These are phyloP conservation scores for Saccostrea cuccullata DNA, from an alignment of 1,140 invertebrate species.

Conservation along the genomic window DNA sequence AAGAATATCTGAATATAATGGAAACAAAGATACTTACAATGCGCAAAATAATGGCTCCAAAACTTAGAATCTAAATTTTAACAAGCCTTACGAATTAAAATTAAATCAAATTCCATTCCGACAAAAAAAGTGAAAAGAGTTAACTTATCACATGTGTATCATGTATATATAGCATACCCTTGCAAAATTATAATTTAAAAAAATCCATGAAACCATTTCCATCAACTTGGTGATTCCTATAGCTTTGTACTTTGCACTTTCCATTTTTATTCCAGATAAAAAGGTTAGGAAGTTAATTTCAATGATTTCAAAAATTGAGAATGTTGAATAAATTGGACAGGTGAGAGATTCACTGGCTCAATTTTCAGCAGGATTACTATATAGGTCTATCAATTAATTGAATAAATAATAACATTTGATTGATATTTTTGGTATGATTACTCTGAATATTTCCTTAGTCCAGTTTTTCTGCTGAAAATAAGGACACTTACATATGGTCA, in stretches of 20 bases:
- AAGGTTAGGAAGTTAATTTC: not conserved
- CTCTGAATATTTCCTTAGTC: not conserved
- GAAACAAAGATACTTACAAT: not conserved
- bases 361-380: not conserved
- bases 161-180: not conserved
- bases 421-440: not conserved
- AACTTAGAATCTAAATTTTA: not conserved
- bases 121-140: not conserved
- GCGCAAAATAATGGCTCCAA: not conserved
- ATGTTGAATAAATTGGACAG: not conserved
- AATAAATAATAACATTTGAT: not conserved
- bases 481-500: not conserved
- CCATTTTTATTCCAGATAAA: not conserved
- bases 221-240: not conserved
- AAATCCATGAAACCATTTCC: not conserved
- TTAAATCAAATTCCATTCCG: not conserved
- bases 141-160: not conserved
- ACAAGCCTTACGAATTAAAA: not conserved
- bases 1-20: not conserved
- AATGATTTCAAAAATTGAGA: not conserved
- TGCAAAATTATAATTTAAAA: not conserved
- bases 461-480: not conserved
- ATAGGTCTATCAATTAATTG: not conserved
- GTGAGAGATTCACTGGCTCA: not conserved
- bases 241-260: not conserved